Percentiles rank a stretch among this genome's conserved stretches.
These are phyloP conservation scores for Galeopsomyia nigrocyanea DNA, from an alignment of 2,888 invertebrate species.

Conservation along the genomic window DNA sequence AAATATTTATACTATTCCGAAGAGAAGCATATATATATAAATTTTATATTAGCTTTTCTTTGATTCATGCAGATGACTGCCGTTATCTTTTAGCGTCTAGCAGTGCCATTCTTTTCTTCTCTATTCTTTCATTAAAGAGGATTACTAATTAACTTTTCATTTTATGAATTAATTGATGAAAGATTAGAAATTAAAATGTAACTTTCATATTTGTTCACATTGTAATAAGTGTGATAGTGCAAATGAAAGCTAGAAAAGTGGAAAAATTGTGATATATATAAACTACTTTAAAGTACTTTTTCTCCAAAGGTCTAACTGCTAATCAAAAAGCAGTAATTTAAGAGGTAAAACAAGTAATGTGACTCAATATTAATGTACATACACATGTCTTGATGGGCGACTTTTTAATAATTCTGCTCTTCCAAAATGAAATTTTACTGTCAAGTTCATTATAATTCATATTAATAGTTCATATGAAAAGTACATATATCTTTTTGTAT, in stretches of 20 bases:
- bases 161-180: conserved; percentile 28
- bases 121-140: conserved; percentile 18
- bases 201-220: conserved; percentile 34
- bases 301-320: conserved; percentile 52
- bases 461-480: conserved; percentile 18
- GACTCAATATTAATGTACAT: conserved; percentile 41
- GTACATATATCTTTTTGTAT: conserved; percentile 28
- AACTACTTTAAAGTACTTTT: conserved; percentile 50
- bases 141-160: conserved; percentile 26
- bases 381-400: conserved; percentile 28
- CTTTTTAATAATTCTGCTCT: conserved; percentile 42
- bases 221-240: conserved; percentile 42
- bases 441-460: conserved; percentile 40
- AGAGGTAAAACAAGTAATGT: conserved; percentile 40
- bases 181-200: conserved; percentile 20
- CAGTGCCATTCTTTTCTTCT: conserved; percentile 33
- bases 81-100: conserved; percentile 35
- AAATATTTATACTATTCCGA: conserved; percentile 13
- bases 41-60: conserved; percentile 17
- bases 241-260: conserved; percentile 43
- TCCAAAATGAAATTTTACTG: conserved; percentile 42
- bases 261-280: conserved; percentile 52
- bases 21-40: no score
- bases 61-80: conserved; percentile 23
- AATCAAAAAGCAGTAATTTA: conserved; percentile 42